These are phyloP conservation scores for Zhuqinia jingwanae DNA, from an alignment of 2,888 invertebrate species.

Conservation along the genomic window DNA sequence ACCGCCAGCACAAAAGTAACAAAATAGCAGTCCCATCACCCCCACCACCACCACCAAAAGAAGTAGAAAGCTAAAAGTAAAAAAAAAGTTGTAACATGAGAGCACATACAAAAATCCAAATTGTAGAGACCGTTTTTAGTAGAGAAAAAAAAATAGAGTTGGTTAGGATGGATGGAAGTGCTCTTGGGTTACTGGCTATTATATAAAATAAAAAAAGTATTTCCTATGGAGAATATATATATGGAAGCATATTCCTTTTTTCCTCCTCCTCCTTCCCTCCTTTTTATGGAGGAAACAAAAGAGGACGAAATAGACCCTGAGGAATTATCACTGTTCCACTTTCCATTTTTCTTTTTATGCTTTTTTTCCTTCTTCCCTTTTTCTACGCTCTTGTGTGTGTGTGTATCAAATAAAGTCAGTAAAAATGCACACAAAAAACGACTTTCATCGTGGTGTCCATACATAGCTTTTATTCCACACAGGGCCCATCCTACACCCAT, in stretches of 20 bases:
- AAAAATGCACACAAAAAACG: background rate
- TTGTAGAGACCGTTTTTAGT: too few species aligned
- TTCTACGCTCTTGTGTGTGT: background rate
- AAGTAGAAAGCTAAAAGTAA: background rate
- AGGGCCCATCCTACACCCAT: too few species aligned
- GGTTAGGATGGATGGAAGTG: background rate
- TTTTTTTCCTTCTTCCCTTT: background rate
- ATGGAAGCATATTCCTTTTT: too few species aligned
- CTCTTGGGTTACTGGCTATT: background rate
- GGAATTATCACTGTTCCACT: conserved; percentile 53
- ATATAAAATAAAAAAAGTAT: background rate
- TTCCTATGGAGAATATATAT: too few species aligned
- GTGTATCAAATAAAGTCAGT: background rate
- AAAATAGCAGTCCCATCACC: too few species aligned
- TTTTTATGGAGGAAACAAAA: conserved; percentile 31
- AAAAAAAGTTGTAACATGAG: too few species aligned
- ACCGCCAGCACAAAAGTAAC: background rate
- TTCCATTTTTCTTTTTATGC: conserved; percentile 21
- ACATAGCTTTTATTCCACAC: too few species aligned
- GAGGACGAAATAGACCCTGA: conserved; percentile 37
- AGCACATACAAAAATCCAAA: background rate
- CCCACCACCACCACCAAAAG: background rate
- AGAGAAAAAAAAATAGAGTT: too few species aligned
- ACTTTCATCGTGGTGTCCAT: too few species aligned
- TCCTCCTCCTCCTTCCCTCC: background rate